Percentiles rank a stretch among this genome's conserved stretches.
Conservation (phyloP, 2,797 vertebrate species). For the Cryptoprocta ferox region DNA sequence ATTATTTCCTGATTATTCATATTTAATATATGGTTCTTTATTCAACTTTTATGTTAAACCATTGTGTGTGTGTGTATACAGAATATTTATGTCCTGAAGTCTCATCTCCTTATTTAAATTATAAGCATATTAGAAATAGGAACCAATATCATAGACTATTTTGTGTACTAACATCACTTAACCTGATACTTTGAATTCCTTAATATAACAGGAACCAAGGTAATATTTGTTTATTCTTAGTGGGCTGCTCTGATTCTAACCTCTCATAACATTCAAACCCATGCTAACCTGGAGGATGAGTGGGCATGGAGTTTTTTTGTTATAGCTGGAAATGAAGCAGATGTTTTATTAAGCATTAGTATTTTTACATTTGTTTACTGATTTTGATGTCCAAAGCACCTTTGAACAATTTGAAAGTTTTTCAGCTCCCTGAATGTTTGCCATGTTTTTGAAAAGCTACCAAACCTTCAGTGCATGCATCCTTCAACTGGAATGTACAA, state of each 20-base stretch:
- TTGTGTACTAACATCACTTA: background rate
- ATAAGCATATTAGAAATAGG: background rate
- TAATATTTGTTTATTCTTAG: background rate
- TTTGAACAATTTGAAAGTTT: conserved; percentile 21
- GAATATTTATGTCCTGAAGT: background rate
- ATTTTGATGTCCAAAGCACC: conserved; percentile 15
- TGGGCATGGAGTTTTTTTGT: background rate
- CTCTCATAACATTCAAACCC: background rate
- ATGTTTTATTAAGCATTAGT: background rate
- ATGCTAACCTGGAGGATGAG: background rate
- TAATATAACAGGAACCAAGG: background rate
- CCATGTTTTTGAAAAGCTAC: background rate
- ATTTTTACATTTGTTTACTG: background rate
- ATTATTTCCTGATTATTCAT: background rate
- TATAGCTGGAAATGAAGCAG: background rate
- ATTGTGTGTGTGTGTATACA: background rate
- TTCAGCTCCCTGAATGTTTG: background rate
- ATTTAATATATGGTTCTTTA: background rate
- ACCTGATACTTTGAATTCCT: background rate
- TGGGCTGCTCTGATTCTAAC: background rate
- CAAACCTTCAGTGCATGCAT: background rate
- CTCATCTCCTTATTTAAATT: background rate
- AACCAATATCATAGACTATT: background rate
- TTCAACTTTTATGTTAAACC: background rate
- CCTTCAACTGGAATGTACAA: background rate